Evolutionary conservation across 2,113 vertebrate species (phyloP).

Genomic region (Daphoenositta chrysoptera): DNA sequence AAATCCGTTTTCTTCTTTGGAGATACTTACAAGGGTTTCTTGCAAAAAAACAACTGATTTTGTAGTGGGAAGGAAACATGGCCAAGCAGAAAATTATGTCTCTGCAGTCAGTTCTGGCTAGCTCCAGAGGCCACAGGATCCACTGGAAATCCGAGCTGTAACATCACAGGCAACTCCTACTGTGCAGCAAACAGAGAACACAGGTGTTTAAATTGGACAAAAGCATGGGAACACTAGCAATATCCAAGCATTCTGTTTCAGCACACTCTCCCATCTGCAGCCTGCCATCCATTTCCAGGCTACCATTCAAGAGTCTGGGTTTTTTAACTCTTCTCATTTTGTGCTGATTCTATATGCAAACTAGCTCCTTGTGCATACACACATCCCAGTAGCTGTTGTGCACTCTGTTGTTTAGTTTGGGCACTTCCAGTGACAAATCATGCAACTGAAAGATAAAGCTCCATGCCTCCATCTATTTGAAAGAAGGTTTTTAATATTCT

Average conservation of each 20-base stretch:
- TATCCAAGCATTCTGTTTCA: background rate
- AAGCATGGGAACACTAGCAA: background rate
- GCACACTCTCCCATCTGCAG: background rate
- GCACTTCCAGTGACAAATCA: background rate
- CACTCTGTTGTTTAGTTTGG: background rate
- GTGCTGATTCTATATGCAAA: background rate
- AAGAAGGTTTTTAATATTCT: background rate
- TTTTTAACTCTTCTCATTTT: background rate
- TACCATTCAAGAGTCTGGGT: background rate
- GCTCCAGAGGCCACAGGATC: background rate
- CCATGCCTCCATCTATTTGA: background rate
- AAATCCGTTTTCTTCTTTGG: background rate
- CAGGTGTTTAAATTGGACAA: background rate
- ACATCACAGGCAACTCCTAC: background rate
- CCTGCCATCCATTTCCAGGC: background rate
- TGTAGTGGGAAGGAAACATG: background rate
- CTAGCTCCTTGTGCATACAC: background rate
- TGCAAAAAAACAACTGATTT: background rate
- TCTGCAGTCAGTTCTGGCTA: background rate
- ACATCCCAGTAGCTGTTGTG: background rate
- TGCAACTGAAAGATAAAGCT: background rate
- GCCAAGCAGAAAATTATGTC: background rate
- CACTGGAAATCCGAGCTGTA: background rate
- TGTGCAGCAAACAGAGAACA: background rate
- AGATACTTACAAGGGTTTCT: background rate